Percentiles rank a stretch among this genome's conserved stretches.
Evolutionary conservation across 2,113 vertebrate species (phyloP).

Genomic region (Orthonyx spaldingii): DNA sequence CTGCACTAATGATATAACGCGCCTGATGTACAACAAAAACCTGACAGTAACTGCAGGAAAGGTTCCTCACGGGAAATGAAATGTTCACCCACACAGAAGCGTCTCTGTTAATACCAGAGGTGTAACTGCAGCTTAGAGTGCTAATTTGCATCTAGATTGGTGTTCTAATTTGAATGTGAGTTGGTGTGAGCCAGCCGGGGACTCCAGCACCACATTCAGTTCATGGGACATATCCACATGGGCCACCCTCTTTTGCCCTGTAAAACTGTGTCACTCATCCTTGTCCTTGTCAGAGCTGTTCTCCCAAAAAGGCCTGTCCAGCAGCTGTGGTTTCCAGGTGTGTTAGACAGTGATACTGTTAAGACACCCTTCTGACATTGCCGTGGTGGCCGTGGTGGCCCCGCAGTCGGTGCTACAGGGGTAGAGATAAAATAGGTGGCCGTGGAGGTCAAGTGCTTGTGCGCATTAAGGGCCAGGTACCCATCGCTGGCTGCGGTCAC

Average conservation of each 20-base stretch:
- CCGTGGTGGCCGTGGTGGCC: accelerated
- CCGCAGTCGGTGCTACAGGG: accelerated
- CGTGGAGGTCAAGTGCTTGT: accelerated
- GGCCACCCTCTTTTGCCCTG: neutral
- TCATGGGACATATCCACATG: too few relatives aligned
- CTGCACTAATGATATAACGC: neutral
- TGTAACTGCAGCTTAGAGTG: neutral
- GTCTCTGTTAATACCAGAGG: neutral
- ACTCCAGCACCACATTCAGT: neutral
- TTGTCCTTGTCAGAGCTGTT: neutral
- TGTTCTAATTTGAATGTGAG: neutral
- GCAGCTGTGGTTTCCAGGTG: neutral
- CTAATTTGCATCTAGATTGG: neutral
- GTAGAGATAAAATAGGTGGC: accelerated
- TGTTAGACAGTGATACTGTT: accelerated
- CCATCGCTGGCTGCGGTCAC: accelerated
- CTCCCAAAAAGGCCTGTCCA: neutral
- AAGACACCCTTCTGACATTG: accelerated
- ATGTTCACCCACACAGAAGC: neutral
- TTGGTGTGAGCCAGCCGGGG: neutral
- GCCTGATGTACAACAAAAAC: neutral
- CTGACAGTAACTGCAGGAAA: neutral
- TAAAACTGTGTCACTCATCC: neutral
- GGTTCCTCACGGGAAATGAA: neutral
- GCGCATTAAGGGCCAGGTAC: accelerated